Percentiles rank a stretch among this genome's conserved stretches.
phyloP scores from a whole-genome alignment of 2,888 invertebrate species.

The Oxycera nigricornis region DNA sequence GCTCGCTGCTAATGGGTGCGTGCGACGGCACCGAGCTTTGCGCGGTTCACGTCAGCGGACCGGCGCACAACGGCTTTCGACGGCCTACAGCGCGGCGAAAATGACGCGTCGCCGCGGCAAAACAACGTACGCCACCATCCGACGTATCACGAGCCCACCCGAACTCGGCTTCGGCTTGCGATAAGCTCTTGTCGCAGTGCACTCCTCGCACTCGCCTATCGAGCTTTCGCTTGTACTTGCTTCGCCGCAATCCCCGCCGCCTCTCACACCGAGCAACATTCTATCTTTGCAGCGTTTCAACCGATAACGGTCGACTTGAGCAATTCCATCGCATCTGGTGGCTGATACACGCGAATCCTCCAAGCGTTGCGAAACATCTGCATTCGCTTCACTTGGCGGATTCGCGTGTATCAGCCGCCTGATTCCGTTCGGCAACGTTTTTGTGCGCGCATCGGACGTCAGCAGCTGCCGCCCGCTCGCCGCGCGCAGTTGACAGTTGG shows the following conservation, averaged over 20 bases:
- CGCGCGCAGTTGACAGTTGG: background rate
- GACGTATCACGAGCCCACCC: background rate
- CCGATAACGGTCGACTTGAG: constrained; percentile 17
- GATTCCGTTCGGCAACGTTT: background rate
- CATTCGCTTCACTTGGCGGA: background rate
- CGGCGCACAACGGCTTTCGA: background rate
- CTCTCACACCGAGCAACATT: background rate
- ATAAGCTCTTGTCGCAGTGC: constrained; percentile 38
- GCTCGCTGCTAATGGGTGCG: background rate
- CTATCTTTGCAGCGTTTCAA: too few relatives aligned
- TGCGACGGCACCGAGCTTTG: background rate
- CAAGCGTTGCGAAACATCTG: background rate
- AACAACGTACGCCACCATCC: background rate
- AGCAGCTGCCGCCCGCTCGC: background rate
- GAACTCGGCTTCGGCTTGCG: background rate
- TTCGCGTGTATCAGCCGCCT: background rate
- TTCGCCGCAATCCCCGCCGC: background rate
- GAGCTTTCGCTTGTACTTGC: background rate
- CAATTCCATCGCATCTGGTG: background rate
- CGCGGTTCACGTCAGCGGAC: background rate
- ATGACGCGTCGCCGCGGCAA: background rate
- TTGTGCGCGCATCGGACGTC: background rate
- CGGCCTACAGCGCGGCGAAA: background rate
- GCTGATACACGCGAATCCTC: background rate
- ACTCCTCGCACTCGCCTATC: constrained; percentile 21